phyloP scores from a whole-genome alignment of 2,888 invertebrate species.

The Cynaeus angustus region DNA sequence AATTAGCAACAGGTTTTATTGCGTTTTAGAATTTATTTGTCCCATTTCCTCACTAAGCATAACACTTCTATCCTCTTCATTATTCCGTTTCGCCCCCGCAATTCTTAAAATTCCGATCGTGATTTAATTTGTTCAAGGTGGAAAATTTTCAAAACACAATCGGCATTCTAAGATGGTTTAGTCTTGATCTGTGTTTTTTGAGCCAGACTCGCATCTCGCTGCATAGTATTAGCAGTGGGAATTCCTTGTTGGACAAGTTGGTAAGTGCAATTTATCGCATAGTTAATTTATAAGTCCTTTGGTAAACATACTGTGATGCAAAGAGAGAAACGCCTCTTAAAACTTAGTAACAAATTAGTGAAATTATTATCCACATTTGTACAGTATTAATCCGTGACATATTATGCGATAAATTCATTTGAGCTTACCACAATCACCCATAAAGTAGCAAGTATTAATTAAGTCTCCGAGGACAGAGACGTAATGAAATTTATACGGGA shows the following conservation, averaged over 20 bases:
- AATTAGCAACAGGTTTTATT: constrained; percentile 15
- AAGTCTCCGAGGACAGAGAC: constrained; percentile 15
- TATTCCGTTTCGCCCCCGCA: background rate
- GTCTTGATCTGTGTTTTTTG: background rate
- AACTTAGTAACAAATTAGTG: constrained; percentile 39
- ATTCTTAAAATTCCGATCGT: constrained; percentile 7
- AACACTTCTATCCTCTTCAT: constrained; percentile 4
- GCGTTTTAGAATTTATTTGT: constrained; percentile 8
- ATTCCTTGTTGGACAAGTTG: constrained; percentile 34
- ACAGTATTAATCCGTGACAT: constrained; percentile 31
- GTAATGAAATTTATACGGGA: constrained; percentile 38
- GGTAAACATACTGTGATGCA: constrained; percentile 37
- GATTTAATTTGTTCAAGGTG: constrained; percentile 21
- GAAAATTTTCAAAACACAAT: constrained; percentile 2
- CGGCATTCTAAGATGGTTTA: background rate
- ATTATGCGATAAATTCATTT: constrained; percentile 42
- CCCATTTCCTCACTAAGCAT: background rate
- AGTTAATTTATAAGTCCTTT: constrained; percentile 46
- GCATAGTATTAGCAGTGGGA: constrained; percentile 16
- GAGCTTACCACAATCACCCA: constrained; percentile 24
- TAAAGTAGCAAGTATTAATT: constrained; percentile 36
- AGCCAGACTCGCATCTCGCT: background rate
- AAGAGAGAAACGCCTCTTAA: constrained; percentile 24
- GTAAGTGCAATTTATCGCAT: constrained; percentile 43
- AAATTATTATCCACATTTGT: constrained; percentile 44